Evolutionary conservation across 2,113 vertebrate species (phyloP), one percentile per base, ranked within the genome.

Genomic region (Barnardius zonarius): DNA sequence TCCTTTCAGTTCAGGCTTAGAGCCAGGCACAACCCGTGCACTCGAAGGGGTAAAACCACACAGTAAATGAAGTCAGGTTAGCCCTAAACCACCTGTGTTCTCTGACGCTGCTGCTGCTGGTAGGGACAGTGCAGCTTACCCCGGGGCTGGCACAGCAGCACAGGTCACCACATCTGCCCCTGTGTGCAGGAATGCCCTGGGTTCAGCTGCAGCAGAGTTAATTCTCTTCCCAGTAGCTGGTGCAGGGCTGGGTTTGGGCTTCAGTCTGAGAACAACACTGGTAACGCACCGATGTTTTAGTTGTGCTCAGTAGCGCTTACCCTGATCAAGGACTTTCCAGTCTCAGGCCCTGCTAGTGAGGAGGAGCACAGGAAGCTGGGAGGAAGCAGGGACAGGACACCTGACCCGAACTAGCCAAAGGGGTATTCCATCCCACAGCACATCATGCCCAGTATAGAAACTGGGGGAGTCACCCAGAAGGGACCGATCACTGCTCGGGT

Each of bases 291-390:
- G 1, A 20, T 33, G 54, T 8, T 33, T 33, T 4, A 31, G 18
- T 13, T 55, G 54, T 33, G 54, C 54, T 55, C 54, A 8, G 30
- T 12, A 31, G 30, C 7, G 1, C 54, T 31, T 31, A 55, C 54
- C 17, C 54, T 2, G 11, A 33, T 20, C 54, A 20, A 55, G 54
- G 54, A 57, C 54, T 33, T 33, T 22, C 3, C 54, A 57, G 54
- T 22, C 54, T 20, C 54, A 13, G 19, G 54, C 54, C 19, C 11
- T 55, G 37, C 30, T 30, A 33, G 30, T 5, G 30, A 55, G 11
- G 54, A 55, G 30, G 30, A 7, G 54, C 7, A 20, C 18, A 8
- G 4, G 54, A 31, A 55, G 54, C 54, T 1, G 0, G 2, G 2
- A 55, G 54, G 10, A 55, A 55, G 54, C 54, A 55, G 54, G 6